Base-by-base conservation (phyloP, 2,113 vertebrate species). In the Cyanistes caeruleus region DNA sequence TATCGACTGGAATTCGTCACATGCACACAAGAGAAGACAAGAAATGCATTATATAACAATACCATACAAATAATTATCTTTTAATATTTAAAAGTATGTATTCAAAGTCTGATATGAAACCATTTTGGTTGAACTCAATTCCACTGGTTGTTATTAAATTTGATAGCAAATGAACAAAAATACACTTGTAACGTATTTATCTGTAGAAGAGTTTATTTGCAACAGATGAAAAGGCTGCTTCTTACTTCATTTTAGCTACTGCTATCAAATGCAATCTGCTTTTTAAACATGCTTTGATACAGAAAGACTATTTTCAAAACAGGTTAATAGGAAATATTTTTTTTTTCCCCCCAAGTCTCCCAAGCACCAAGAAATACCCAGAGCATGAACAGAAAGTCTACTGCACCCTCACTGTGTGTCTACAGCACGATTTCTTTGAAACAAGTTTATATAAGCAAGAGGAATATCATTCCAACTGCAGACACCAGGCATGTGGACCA, bases 1-100 rank as follows among this genome's bases (percentile, higher is more conserved):
- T 99, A 99, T 99, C 99, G 76, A 94, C 96, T 96, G 97, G 97
- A 97, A 98, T 98, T 98, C 23, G 97, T 97, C 97, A 98, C 97
- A 97, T 97, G 98, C 97, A 96, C 96, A 97, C 93, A 96, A 97
- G 85, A 97, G 97, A 97, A 97, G 95, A 98, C 98, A 98, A 98
- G 98, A 96, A 98, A 98, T 84, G 87, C 97, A 96, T 98, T 98
- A 98, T 97, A 95, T 93, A 97, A 97, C 95, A 97, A 97, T 84
- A 85, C 90, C 92, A 89, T 94, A 98, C 92, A 95, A 98, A 96
- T 97, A 78, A 97, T 97, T 98, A 97, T 97, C 98, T 98, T 97
- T 97, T 74, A 96, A 96, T 98, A 98, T 98, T 97, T 97, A 96
- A 98, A 98, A 97, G 97, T 97, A 96, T 95, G 95, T 87, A 96